These are phyloP conservation scores for Aplochiton taeniatus DNA, from an alignment of 2,797 vertebrate species.

Conservation along the genomic window DNA sequence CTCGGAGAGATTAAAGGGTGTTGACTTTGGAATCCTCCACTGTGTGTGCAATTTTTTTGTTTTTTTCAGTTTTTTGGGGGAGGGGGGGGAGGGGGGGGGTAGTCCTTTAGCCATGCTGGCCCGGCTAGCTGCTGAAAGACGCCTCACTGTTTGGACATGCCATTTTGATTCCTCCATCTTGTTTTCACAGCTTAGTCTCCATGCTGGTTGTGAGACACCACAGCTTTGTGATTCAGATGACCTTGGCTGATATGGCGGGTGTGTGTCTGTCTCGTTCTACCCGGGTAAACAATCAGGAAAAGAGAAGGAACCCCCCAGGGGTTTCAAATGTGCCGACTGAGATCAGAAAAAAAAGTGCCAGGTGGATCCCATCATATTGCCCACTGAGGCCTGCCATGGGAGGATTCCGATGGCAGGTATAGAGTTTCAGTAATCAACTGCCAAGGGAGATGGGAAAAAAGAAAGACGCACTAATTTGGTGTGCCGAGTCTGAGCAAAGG, in stretches of 20 bases:
- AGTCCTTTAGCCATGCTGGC: neutral
- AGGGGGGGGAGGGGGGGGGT: no score
- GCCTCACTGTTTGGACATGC: conserved; percentile 34
- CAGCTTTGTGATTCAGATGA: conserved; percentile 26
- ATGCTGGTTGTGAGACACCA: neutral
- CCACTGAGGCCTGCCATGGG: no score
- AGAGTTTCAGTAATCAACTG: neutral
- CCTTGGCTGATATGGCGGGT: conserved; percentile 11
- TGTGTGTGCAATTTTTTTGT: no score
- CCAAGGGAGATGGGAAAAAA: neutral
- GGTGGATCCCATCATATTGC: conserved; percentile 8
- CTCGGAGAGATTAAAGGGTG: no score
- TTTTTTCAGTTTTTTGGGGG: no score
- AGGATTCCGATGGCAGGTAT: neutral
- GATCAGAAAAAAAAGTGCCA: conserved; percentile 18
- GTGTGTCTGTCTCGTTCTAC: conserved; percentile 9
- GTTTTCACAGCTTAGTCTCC: conserved; percentile 50
- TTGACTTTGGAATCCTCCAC: no score
- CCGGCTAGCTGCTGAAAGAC: neutral
- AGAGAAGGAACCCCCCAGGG: neutral
- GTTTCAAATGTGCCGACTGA: conserved; percentile 22
- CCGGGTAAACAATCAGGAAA: conserved; percentile 22
- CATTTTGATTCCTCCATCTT: conserved; percentile 35
- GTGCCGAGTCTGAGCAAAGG: no score
- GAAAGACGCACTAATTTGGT: neutral